phyloP scores from a whole-genome alignment of 2,888 invertebrate species.

The Encarsia formosa region DNA sequence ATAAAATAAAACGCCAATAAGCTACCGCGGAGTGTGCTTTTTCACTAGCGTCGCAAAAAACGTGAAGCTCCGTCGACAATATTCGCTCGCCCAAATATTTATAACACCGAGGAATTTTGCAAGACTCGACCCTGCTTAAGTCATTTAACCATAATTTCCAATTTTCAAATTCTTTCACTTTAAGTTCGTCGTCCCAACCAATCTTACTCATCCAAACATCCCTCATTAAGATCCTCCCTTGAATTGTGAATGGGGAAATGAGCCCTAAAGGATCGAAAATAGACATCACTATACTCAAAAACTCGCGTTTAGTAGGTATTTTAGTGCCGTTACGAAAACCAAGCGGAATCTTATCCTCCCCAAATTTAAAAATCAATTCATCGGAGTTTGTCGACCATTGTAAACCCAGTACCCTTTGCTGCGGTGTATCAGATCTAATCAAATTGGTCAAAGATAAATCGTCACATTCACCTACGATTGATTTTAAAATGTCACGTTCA shows the following conservation, averaged over 20 bases:
- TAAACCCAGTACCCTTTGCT: neutral
- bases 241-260: neutral
- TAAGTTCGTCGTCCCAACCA: constrained; percentile 7
- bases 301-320: neutral
- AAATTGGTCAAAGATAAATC: too few species aligned
- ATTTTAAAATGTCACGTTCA: neutral
- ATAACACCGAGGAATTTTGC: constrained; percentile 9
- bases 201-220: neutral
- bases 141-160: constrained; percentile 6
- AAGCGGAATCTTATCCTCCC: neutral
- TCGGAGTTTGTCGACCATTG: neutral
- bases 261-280: neutral
- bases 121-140: neutral
- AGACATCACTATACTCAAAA: neutral
- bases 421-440: too few species aligned
- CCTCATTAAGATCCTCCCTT: neutral
- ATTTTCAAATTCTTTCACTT: neutral
- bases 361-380: neutral
- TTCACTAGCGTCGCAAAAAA: constrained; percentile 34
- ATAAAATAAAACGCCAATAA: constrained; percentile 20
- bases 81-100: neutral
- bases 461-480: neutral
- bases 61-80: constrained; percentile 26
- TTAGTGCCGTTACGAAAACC: neutral
- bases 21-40: constrained; percentile 29